Conservation (phyloP, 1,140 invertebrate genomes). For the Latrodectus geometricus region DNA sequence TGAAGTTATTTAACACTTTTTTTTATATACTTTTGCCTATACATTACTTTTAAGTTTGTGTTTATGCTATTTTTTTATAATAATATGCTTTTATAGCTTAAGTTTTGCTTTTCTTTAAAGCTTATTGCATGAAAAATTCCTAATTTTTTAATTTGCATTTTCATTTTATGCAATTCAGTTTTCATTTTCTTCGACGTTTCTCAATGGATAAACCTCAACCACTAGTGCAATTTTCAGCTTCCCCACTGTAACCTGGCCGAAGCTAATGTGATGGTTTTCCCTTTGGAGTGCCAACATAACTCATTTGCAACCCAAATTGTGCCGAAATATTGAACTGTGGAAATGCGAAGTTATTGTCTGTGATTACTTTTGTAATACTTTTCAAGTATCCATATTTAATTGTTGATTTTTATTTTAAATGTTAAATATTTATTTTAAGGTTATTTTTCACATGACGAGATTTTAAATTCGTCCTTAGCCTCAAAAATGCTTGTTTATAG, state of each 20-base stretch:
- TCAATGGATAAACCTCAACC: constrained; percentile 49
- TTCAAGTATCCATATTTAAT: no score
- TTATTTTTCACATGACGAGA: no score
- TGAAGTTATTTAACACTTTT: background rate
- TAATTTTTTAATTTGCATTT: constrained; percentile 47
- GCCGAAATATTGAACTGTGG: no score
- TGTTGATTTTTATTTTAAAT: no score
- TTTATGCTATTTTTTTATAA: background rate
- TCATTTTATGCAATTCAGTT: constrained; percentile 57
- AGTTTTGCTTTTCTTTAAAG: background rate
- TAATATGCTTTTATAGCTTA: background rate
- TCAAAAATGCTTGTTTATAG: no score
- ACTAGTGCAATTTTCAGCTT: constrained; percentile 61
- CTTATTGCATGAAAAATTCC: constrained; percentile 27
- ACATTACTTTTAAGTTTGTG: background rate
- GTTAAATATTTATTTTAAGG: no score
- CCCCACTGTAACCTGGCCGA: constrained; percentile 56
- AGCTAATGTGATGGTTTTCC: constrained; percentile 41
- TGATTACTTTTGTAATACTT: no score
- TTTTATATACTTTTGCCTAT: background rate
- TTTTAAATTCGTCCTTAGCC: no score
- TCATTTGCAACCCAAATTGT: no score
- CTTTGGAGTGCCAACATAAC: constrained; percentile 36
- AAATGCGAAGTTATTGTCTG: no score
- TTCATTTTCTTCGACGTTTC: constrained; percentile 58